Base-by-base conservation (phyloP, 2,797 vertebrate species). In the Gallinago solitaria region DNA sequence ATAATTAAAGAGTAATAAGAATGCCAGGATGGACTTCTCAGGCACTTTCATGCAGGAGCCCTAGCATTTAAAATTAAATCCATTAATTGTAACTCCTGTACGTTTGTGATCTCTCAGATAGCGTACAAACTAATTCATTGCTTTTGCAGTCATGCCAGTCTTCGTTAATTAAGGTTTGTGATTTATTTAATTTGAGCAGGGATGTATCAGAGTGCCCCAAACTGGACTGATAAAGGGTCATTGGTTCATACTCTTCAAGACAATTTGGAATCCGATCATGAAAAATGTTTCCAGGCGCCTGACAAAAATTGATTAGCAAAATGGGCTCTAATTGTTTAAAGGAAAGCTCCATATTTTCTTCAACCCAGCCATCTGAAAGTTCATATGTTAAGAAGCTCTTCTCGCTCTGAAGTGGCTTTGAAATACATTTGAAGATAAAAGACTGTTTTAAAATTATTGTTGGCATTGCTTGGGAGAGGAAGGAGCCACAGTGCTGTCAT, bases 1-100 rank as follows among this genome's bases (percentile, higher is more conserved):
- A 97, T 95, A 94, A 97, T 98, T 97, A 98, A 96, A 96, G 90
- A 90, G 96, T 83, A 86, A 96, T 98, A 95, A 97, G 96, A 89
- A 96, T 79, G 88, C 97, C 87, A 83, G 57, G 91, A 96, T 93
- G 82, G 97, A 97, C 97, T 94, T 95, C 93, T 88, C 74, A 60
- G 93, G 95, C 96, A 91, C 95, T 93, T 94, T 48, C 91, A 88
- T 67, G 39, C 10, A 50, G 76, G 87, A 97, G 89, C 61, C 95
- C 78, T 37, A 50, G 74, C 94, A 12, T 97, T 96, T 96, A 96
- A 97, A 97, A 97, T 94, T 94, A 96, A 96, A 97, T 93, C 96
- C 95, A 97, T 98, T 97, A 95, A 97, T 97, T 97, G 95, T 97
- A 96, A 97, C 95, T 95, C 76, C 97, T 93, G 68, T 76, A 86